phyloP scores from a whole-genome alignment of 2,113 vertebrate species.

The Galemys pyrenaicus region DNA sequence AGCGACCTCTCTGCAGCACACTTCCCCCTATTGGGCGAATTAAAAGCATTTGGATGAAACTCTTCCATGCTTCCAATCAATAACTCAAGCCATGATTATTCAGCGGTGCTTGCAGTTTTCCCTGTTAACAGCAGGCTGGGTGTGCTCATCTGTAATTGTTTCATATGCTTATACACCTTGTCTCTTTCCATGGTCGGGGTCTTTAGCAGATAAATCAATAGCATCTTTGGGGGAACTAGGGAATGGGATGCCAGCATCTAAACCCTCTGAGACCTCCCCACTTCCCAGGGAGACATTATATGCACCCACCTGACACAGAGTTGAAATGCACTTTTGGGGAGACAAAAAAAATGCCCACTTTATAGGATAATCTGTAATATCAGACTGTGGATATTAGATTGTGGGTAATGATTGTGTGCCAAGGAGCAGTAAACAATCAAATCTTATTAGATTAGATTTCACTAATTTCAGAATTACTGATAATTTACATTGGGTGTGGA shows the following conservation, averaged over 20 bases:
- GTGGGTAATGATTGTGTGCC: neutral
- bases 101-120: neutral
- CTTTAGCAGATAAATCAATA: neutral
- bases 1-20: constrained; percentile 49
- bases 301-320: neutral
- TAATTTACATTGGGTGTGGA: neutral
- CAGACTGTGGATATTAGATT: neutral
- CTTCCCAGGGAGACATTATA: neutral
- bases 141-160: constrained; percentile 48
- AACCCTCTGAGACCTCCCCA: neutral
- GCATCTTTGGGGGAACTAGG: neutral
- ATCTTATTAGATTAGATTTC: constrained; percentile 29
- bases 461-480: constrained; percentile 10
- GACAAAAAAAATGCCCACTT: neutral
- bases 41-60: constrained; percentile 60
- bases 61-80: neutral
- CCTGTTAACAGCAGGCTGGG: constrained; percentile 4
- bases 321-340: neutral
- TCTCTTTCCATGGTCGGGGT: neutral
- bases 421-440: constrained; percentile 42
- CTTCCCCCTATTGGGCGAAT: constrained; percentile 60
- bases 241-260: neutral
- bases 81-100: constrained; percentile 13
- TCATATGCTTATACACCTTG: neutral
- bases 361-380: constrained; percentile 11